Conservation (phyloP, 2,797 vertebrate genomes). For the Arremon brunneinucha region DNA sequence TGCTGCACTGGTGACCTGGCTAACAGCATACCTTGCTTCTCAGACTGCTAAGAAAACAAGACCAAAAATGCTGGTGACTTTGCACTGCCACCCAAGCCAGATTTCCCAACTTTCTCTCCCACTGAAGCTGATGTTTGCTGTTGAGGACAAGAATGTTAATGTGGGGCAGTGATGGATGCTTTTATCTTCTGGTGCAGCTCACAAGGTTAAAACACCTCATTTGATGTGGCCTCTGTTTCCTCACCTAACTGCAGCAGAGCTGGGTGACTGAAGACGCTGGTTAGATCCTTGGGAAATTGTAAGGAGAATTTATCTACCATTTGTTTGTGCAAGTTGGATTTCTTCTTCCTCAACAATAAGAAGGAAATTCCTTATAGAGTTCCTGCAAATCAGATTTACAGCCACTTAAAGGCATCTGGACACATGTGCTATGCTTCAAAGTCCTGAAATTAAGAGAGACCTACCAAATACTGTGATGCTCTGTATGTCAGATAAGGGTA, state of each 20-base stretch:
- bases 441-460: neutral
- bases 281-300: neutral
- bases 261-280: neutral
- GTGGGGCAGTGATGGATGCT: slow-evolving; percentile 20
- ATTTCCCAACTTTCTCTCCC: slow-evolving; percentile 42
- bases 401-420: neutral
- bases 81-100: slow-evolving; percentile 26
- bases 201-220: slow-evolving; percentile 34
- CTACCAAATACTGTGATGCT: neutral
- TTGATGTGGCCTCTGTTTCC: neutral
- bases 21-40: slow-evolving; percentile 15
- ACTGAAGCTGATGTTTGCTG: slow-evolving; percentile 62
- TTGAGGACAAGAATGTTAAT: slow-evolving; percentile 41
- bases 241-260: neutral
- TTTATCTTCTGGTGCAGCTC: slow-evolving; percentile 28
- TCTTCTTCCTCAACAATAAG: neutral
- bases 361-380: neutral
- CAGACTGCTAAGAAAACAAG: slow-evolving; percentile 4
- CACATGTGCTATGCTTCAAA: neutral
- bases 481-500: neutral
- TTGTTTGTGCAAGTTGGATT: neutral
- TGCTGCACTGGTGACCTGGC: slow-evolving; percentile 1
- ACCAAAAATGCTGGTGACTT: slow-evolving; percentile 20
- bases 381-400: slow-evolving; percentile 8
- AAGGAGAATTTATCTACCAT: neutral